Evolutionary conservation across 2,113 vertebrate species (phyloP).

Genomic region (Podiceps cristatus): DNA sequence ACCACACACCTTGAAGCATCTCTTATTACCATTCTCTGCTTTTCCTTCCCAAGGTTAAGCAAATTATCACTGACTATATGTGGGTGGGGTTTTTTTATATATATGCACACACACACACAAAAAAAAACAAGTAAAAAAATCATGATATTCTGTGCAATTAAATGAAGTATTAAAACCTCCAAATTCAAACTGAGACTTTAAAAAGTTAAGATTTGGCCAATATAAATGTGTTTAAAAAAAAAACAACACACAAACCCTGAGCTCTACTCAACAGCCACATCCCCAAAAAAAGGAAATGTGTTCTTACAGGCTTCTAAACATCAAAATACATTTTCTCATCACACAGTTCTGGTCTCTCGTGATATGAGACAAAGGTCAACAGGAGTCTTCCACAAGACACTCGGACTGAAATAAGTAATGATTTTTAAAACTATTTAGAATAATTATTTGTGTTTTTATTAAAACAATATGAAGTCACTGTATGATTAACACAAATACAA

Average conservation of each 20-base stretch:
- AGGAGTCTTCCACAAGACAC: background rate
- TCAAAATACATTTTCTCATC: background rate
- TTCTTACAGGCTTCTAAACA: background rate
- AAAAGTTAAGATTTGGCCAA: background rate
- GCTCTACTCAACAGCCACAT: background rate
- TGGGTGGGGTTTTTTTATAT: background rate
- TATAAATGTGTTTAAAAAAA: too few relatives aligned
- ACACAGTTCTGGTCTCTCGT: background rate
- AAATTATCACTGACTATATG: background rate
- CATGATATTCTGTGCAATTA: background rate
- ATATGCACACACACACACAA: background rate
- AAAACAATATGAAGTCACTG: background rate
- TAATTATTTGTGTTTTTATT: background rate
- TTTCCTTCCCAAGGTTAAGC: background rate
- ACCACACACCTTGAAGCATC: slow-evolving; percentile 2
- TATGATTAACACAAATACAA: background rate
- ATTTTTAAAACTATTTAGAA: background rate
- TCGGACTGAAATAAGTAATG: background rate
- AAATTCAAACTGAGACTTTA: background rate
- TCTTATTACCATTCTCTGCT: background rate
- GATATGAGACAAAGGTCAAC: background rate
- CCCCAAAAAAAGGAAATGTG: background rate
- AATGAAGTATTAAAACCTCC: background rate
- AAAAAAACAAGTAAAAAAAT: too few relatives aligned
- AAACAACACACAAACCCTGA: background rate